Base-by-base conservation (phyloP, 2,888 invertebrate genomes). In the Chloroclysta siterata region DNA sequence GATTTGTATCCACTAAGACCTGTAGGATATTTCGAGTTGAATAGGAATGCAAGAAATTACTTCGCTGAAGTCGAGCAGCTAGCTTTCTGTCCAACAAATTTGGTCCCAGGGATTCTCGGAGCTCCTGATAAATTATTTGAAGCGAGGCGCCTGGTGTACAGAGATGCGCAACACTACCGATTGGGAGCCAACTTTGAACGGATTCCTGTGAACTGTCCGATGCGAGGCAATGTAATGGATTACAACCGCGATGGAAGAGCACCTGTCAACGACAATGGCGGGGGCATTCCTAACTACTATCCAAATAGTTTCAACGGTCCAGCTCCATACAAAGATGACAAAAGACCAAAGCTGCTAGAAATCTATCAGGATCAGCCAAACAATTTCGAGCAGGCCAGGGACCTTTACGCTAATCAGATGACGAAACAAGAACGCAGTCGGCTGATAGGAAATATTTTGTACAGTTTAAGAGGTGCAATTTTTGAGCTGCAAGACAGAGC, bases 281-380 rank as follows among this genome's bases (percentile, higher is more conserved):
- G 94, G 41, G 97, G 96, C 28, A 96, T 96, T 4, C 99, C 99
- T 1, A 99, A 99, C 87, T 99, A 99, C 83, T 98, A 95, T 88
- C 99, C 99, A 0, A 99, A 99, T 90, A 97, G 98, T 69, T 99
- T 98, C 84, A 92, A 94, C 69, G 99, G 98, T 0, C 97, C 98
- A 0, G 94, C 94, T 66, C 94, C 94, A 48, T 94, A 95, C 72
- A 90, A 94, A 33, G 92, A 94, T 5, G 95, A 95, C 17, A 93
- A 93, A 67, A 81, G 84, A 47, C 79, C 94, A 10, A 81, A 93
- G 10, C 87, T 94, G 5, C 87, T 94, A 46, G 95, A 94, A 79
- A 81, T 88, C 22, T 83, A 94, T 5, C 88, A 94, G 69, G 98
- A 97, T 11, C 96, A 97, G 76, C 72, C 97, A 2, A 97, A 98